Base-by-base conservation (phyloP, 2,888 invertebrate genomes). In the Endotricha flammealis region DNA sequence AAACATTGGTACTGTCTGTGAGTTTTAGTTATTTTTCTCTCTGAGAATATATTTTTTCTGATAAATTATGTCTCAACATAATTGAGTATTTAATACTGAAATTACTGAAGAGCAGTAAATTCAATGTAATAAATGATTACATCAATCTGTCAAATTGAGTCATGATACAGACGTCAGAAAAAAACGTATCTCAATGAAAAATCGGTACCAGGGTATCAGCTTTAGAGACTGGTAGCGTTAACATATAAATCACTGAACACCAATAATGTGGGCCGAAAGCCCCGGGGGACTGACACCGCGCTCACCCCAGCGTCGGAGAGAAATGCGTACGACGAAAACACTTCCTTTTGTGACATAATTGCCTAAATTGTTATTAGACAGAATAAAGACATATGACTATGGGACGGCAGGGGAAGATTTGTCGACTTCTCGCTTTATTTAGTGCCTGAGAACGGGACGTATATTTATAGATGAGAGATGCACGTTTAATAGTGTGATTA, bases 281-380 rank as follows among this genome's bases (percentile, higher is more conserved):
- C 82, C 70, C 70, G 29, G 68, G 79, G 78, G 72, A 61, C 44
- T 41, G 33, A 39, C 40, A 47, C 43, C 42, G 28, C 39, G 50
- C 8, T 25, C 40, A 25, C 46, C 41, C 49, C 52, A 50, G 48
- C 12, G 27, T 43, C 44, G 41, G 50, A 62, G 69, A 74, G 70
- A 68, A 76, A 78, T 71, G 74, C 64, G 67, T 44, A 56, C 67
- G 68, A 61, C 69, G 73, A 70, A 67, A 77, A 80, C 79, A 77
- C 78, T 78, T 83, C 79, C 85, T 74, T 80, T 75, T 80, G 83
- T 83, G 82, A 82, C 80, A 78, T 85, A 83, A 83, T 85, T 79
- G 80, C 75, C 75, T 66, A 80, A 86, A 86, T 83, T 83, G 86
- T 85, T 86, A 86, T 86, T 86, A 85, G 80, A 72, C 72, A 69